These are phyloP conservation scores for Charina bottae DNA, from an alignment of 2,113 vertebrate species.

Conservation along the genomic window DNA sequence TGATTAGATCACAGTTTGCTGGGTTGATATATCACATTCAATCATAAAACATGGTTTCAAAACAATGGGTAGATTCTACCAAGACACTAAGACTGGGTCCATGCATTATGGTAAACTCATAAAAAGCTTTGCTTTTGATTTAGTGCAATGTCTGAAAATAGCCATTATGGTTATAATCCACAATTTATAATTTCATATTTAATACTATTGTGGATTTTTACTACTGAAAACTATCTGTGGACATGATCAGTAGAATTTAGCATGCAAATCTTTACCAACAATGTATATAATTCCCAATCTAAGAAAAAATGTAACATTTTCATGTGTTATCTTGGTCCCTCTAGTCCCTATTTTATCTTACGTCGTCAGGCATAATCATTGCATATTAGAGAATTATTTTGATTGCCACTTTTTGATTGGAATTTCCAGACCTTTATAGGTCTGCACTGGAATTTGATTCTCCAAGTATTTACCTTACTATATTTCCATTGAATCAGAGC, in stretches of 20 bases:
- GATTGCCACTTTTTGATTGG: neutral
- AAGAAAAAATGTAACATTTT: neutral
- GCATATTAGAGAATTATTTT: neutral
- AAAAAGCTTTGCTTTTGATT: neutral
- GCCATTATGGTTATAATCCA: neutral
- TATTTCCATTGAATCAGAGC: neutral
- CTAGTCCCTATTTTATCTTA: neutral
- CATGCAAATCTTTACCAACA: neutral
- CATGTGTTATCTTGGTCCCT: neutral
- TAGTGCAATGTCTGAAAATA: neutral
- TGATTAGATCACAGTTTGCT: neutral
- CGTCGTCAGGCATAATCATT: neutral
- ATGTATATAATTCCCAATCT: neutral
- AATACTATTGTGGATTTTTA: neutral
- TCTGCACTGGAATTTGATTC: neutral
- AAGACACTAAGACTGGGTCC: neutral
- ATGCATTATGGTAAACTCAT: neutral
- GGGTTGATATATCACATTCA: neutral
- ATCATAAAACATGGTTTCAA: neutral
- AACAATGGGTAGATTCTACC: neutral
- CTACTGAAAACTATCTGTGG: neutral
- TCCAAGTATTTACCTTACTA: neutral
- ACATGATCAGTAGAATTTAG: neutral
- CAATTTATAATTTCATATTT: neutral
- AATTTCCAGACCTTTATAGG: neutral